Evolutionary conservation across 2,888 invertebrate genomes (phyloP).

Genomic region (Acrobasis repandana): DNA sequence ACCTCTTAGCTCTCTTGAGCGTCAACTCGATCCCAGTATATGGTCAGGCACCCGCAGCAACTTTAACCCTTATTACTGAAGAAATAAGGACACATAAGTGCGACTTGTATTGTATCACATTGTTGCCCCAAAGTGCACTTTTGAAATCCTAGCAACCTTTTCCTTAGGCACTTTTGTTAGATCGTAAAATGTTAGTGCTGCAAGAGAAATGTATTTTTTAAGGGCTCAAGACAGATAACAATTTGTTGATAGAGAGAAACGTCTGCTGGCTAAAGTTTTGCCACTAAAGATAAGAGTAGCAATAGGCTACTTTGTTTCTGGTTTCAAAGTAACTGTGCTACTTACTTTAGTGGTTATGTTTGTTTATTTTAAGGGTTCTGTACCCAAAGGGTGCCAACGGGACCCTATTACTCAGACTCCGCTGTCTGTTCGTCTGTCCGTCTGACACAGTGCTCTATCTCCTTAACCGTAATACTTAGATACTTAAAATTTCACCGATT

Average conservation of each 20-base stretch:
- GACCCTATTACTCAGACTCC: too few relatives aligned
- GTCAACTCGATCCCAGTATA: constrained; percentile 35
- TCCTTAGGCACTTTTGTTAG: constrained; percentile 20
- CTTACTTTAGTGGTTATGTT: too few relatives aligned
- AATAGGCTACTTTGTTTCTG: too few relatives aligned
- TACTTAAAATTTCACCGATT: too few relatives aligned
- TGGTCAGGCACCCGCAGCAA: constrained; percentile 37
- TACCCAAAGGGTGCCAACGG: too few relatives aligned
- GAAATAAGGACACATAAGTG: constrained; percentile 12
- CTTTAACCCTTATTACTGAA: constrained; percentile 21
- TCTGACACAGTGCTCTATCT: too few relatives aligned
- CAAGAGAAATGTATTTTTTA: constrained; percentile 3
- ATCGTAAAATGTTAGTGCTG: constrained; percentile 8
- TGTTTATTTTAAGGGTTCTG: too few relatives aligned
- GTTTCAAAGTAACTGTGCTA: too few relatives aligned
- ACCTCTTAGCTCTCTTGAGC: constrained; percentile 34
- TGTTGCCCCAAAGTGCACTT: constrained; percentile 26
- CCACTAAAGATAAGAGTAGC: neutral
- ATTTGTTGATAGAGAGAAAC: neutral
- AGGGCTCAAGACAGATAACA: constrained; percentile 12
- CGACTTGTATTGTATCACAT: constrained; percentile 23
- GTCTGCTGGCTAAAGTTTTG: neutral
- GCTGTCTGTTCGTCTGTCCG: too few relatives aligned
- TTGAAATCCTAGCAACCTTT: constrained; percentile 27
- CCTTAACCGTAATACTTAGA: too few relatives aligned